Conservation (phyloP, 2,113 vertebrate genomes). For the Cynoglossus semilaevis region DNA sequence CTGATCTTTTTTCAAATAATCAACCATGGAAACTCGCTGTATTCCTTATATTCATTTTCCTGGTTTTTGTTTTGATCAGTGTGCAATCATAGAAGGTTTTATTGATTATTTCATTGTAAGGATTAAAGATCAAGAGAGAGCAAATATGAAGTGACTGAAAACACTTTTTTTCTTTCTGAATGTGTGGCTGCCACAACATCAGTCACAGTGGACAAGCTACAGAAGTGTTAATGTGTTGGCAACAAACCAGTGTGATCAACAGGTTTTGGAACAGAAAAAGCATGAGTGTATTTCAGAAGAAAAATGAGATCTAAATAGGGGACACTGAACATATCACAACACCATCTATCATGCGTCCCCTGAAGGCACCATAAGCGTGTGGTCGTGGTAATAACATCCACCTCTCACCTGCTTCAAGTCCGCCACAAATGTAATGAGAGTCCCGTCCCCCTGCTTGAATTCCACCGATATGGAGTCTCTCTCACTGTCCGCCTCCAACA, state of each 20-base stretch:
- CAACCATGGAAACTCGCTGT: too few species aligned
- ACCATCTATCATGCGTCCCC: neutral
- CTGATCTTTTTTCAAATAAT: too few species aligned
- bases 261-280: neutral
- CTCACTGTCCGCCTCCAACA: constrained; percentile 88
- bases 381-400: neutral
- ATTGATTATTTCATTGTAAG: too few species aligned
- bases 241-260: neutral
- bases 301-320: neutral
- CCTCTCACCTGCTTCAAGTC: constrained; percentile 90
- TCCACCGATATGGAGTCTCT: constrained; percentile 86
- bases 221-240: too few species aligned
- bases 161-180: too few species aligned
- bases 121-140: too few species aligned
- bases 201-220: too few species aligned
- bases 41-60: too few species aligned
- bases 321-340: neutral
- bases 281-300: neutral
- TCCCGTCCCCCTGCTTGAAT: constrained; percentile 87
- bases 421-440: constrained; percentile 86
- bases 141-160: too few species aligned
- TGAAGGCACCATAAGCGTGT: neutral
- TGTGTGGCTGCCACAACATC: too few species aligned
- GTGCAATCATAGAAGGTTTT: too few species aligned
- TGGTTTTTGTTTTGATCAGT: too few species aligned